These are phyloP conservation scores for Pangasius krempfi DNA, from an alignment of 2,797 vertebrate genomes.

Conservation along the genomic window DNA sequence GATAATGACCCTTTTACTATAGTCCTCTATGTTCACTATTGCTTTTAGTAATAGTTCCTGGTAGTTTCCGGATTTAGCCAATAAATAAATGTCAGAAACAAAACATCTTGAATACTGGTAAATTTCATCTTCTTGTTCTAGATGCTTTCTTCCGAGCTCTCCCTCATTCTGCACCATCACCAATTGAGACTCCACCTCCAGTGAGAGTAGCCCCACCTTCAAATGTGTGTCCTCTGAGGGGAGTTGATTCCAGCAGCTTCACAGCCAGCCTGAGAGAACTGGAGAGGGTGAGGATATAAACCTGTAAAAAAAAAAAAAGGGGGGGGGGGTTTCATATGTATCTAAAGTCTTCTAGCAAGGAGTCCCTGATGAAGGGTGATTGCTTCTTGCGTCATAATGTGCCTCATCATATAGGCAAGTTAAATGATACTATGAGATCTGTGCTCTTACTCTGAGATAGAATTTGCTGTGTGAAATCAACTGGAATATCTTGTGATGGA, in stretches of 20 bases:
- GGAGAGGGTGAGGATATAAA: slow-evolving; percentile 83
- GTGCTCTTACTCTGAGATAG: background rate
- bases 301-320: background rate
- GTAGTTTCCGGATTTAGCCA: background rate
- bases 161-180: slow-evolving; percentile 68
- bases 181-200: slow-evolving; percentile 68
- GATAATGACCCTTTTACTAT: background rate
- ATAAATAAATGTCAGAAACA: background rate
- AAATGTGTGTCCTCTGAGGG: slow-evolving; percentile 83
- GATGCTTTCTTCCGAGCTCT: slow-evolving; percentile 80
- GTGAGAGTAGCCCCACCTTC: slow-evolving; percentile 69
- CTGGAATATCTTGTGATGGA: background rate
- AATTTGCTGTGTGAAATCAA: background rate
- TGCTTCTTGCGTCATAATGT: background rate
- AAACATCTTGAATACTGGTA: background rate
- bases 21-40: background rate
- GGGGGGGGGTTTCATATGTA: background rate
- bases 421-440: background rate
- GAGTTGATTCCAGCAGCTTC: slow-evolving; percentile 90
- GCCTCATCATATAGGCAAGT: no score
- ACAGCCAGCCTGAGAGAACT: slow-evolving; percentile 91
- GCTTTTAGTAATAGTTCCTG: background rate
- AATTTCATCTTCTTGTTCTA: slow-evolving; percentile 51
- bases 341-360: background rate
- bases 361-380: background rate